These are phyloP conservation scores for Syndactyla subalaris DNA, from an alignment of 2,797 vertebrate genomes.

Conservation along the genomic window DNA sequence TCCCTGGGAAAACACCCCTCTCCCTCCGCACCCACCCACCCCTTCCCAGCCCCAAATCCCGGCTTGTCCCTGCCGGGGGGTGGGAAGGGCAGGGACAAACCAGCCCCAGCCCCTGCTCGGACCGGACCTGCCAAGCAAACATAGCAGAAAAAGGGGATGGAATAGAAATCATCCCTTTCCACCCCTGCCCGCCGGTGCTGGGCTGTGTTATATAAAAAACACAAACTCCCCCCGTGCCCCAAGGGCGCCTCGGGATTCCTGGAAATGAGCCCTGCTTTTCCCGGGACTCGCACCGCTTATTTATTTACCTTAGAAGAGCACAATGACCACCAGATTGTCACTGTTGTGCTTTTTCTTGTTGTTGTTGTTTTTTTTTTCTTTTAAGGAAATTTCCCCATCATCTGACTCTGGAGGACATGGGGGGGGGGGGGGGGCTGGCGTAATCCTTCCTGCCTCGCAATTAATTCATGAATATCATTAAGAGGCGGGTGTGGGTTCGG, in stretches of 20 bases:
- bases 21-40: background rate
- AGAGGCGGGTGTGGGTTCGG: background rate
- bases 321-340: constrained; percentile 33
- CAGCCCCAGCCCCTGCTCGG: background rate
- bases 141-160: background rate
- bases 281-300: background rate
- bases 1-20: background rate
- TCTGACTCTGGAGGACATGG: background rate
- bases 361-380: background rate
- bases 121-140: constrained; percentile 41
- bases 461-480: background rate
- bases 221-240: background rate
- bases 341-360: background rate
- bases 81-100: background rate
- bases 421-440: background rate
- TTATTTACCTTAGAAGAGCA: constrained; percentile 26
- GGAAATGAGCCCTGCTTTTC: constrained; percentile 27
- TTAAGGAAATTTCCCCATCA: constrained; percentile 21
- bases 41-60: background rate
- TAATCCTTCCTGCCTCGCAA: constrained; percentile 1
- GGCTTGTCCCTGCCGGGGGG: too few relatives aligned
- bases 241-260: constrained; percentile 20
- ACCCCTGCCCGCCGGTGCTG: background rate
- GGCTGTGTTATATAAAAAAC: background rate
- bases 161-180: background rate